A percentile compares a stretch with the other conserved stretches of the same genome.
Conservation (phyloP, 2,888 invertebrate species). For the Mythimna loreyi region DNA sequence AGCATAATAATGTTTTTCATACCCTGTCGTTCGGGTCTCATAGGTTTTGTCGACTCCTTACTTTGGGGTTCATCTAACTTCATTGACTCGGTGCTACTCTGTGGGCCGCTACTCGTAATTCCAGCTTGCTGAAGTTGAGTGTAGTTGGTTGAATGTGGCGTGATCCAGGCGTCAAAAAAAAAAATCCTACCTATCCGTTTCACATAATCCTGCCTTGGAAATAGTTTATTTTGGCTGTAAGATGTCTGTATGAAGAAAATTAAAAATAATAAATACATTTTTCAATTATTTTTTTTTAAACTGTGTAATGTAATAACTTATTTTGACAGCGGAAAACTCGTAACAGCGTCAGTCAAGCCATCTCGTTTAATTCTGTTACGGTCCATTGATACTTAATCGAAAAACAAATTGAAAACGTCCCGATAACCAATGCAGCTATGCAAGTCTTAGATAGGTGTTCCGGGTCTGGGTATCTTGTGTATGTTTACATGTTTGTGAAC, state of each 20-base stretch:
- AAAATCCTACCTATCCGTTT: neutral
- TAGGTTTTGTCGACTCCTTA: neutral
- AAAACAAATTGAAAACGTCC: slow-evolving; percentile 70
- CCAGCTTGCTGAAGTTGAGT: neutral
- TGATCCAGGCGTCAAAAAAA: neutral
- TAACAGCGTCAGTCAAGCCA: neutral
- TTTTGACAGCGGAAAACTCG: too few species aligned
- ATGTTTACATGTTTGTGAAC: too few species aligned
- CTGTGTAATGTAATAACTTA: too few species aligned
- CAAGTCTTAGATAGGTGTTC: too few species aligned
- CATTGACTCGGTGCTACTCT: too few species aligned
- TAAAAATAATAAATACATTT: neutral
- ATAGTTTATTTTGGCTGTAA: neutral
- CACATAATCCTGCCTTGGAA: neutral
- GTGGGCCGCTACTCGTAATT: neutral
- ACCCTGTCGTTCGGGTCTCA: neutral
- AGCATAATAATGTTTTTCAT: too few species aligned
- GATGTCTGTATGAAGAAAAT: neutral
- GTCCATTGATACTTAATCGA: slow-evolving; percentile 73
- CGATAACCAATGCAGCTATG: slow-evolving; percentile 22
- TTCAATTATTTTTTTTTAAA: neutral
- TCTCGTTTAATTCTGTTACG: slow-evolving; percentile 65
- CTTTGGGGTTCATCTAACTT: neutral
- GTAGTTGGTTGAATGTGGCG: neutral
- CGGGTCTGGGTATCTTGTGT: too few species aligned